Evolutionary conservation across 1,140 invertebrate species (phyloP).

Genomic region (Bombus impatiens): DNA sequence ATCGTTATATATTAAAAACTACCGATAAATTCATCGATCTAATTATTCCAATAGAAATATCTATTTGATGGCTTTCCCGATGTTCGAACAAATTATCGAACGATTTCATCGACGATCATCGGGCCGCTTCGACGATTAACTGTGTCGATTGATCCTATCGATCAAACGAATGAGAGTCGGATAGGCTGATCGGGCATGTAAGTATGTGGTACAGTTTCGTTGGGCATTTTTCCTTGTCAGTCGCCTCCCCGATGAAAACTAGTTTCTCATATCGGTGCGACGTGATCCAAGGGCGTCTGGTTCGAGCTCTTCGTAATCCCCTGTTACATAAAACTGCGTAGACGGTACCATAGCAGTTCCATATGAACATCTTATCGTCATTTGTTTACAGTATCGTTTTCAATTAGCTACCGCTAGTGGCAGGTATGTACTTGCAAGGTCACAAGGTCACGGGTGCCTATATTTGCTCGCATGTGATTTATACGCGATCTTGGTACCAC

Average conservation of each 20-base stretch:
- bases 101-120: background rate
- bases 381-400: constrained; percentile 47
- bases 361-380: constrained; percentile 17
- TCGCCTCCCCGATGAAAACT: constrained; percentile 61
- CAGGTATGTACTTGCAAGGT: constrained; percentile 33
- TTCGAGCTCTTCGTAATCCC: constrained; percentile 56
- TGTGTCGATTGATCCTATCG: constrained; percentile 22
- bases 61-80: background rate
- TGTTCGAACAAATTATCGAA: background rate
- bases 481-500: background rate
- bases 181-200: constrained; percentile 27
- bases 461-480: background rate
- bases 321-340: constrained; percentile 63
- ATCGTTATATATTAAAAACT: background rate
- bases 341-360: constrained; percentile 39
- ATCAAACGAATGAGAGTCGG: constrained; percentile 6
- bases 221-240: constrained; percentile 44
- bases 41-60: background rate
- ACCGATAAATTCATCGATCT: background rate
- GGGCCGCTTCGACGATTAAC: constrained; percentile 18
- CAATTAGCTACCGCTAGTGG: background rate
- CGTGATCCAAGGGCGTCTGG: constrained; percentile 71
- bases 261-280: constrained; percentile 60
- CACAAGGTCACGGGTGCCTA: constrained; percentile 50
- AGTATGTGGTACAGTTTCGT: constrained; percentile 45